Percentiles rank a stretch among this genome's conserved stretches.
phyloP scores from a whole-genome alignment of 2,113 vertebrate species.

The Oryzias woworae region DNA sequence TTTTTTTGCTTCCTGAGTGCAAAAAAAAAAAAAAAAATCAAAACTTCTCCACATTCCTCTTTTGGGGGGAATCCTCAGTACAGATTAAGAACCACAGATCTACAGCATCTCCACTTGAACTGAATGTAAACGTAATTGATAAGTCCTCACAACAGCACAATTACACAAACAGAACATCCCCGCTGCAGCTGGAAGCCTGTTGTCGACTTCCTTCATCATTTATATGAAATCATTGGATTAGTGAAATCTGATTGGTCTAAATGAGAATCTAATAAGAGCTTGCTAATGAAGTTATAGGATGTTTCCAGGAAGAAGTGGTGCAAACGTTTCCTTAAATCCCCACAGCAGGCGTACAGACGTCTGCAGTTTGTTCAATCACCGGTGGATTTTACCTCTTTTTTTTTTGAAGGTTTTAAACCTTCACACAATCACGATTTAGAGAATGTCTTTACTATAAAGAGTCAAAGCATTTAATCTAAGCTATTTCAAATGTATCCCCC shows the following conservation, averaged over 20 bases:
- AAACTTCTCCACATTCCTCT: too few species aligned
- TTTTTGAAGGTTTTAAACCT: constrained; percentile 43
- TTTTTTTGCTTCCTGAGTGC: too few species aligned
- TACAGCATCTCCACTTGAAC: neutral
- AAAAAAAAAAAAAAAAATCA: too few species aligned
- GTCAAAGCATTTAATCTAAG: too few species aligned
- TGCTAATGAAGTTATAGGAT: constrained; percentile 64
- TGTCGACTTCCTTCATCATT: constrained; percentile 59
- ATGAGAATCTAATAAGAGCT: constrained; percentile 65
- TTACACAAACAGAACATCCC: constrained; percentile 24
- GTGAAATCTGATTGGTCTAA: constrained; percentile 63
- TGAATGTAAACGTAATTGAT: constrained; percentile 1
- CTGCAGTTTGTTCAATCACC: constrained; percentile 40
- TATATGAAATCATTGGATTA: constrained; percentile 64
- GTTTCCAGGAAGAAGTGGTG: constrained; percentile 66
- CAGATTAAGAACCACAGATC: neutral
- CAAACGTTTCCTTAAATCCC: constrained; percentile 41
- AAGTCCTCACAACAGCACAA: constrained; percentile 6
- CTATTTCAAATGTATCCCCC: too few species aligned
- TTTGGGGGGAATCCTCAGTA: too few species aligned
- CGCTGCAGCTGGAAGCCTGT: constrained; percentile 35
- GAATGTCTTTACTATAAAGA: too few species aligned
- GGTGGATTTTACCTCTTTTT: constrained; percentile 25
- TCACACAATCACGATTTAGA: constrained; percentile 5
- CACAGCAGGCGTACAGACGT: constrained; percentile 18